Base-by-base conservation (phyloP, 2,888 invertebrate genomes). In the Dryocosmus kuriphilus region DNA sequence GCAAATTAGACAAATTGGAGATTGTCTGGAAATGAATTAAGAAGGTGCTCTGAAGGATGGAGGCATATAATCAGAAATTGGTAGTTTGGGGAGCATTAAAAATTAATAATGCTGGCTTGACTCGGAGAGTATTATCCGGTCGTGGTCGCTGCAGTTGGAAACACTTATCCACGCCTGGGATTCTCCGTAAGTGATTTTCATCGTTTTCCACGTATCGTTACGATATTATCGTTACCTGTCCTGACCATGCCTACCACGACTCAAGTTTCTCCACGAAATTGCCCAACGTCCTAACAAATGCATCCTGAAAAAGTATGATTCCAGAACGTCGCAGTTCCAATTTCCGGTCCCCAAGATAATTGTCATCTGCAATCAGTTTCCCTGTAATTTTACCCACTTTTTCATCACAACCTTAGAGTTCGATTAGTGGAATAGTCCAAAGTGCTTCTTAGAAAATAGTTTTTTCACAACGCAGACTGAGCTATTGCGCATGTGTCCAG, bases 101-200 rank as follows among this genome's bases (percentile, higher is more conserved):
- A 71, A 71, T 71, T 24, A 22, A 51, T 27, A 51, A 63, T 32
- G 35, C n/a, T n/a, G 9, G 27, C n/a, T 71, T 11, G 30, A 71
- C 51, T 51, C 51, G 19, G 41, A 41, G 71, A 51, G 38, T 65
- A 51, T 71, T 46, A n/a, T 57, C 41, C 41, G 41, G 71, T 30
- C 27, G 41, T 71, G 76, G 65, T 76, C 41, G 77, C 74, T 63
- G 65, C 79, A 78, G 73, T 80, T 81, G 81, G 67, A 81, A 80
- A 77, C 79, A 84, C 83, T 84, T 84, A 83, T 84, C 80, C 74
- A 81, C 83, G 83, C 79, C 77, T 78, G 80, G 76, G 73, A 77
- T 84, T 84, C 81, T 77, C 35, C 78, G 77, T 83, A 84, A 83
- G 80, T 81, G 81, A 84, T 83, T 82, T 83, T 83, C 83, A 83